Evolutionary conservation across 2,888 invertebrate genomes (phyloP).

Genomic region (Poecilus cupreus): DNA sequence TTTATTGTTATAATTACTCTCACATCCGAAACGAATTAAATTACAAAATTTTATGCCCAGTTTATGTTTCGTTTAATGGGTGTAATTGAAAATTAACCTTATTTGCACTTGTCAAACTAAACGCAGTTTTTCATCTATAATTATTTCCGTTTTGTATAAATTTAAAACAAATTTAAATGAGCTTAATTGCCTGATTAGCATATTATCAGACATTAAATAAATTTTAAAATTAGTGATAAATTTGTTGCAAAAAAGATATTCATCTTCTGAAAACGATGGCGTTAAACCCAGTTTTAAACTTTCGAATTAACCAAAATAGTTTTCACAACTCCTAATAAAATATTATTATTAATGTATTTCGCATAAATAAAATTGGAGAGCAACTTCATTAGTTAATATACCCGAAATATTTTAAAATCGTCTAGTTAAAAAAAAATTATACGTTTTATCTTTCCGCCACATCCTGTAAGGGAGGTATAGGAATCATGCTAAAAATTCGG

Average conservation of each 20-base stretch:
- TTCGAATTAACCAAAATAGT: too few species aligned
- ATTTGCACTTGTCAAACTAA: constrained; percentile 1
- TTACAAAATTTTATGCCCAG: background rate
- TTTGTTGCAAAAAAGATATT: background rate
- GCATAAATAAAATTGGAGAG: too few species aligned
- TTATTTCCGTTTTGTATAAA: constrained; percentile 13
- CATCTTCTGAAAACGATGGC: background rate
- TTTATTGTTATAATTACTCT: constrained; percentile 9
- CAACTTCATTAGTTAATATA: too few species aligned
- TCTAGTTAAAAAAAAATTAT: too few species aligned
- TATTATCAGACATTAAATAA: background rate
- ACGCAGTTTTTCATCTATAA: background rate
- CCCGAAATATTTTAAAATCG: too few species aligned
- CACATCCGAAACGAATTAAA: constrained; percentile 7
- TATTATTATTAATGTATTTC: too few species aligned
- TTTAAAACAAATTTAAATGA: background rate
- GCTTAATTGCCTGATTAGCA: background rate
- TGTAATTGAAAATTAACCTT: background rate
- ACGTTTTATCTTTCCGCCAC: too few species aligned
- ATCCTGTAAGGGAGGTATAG: too few species aligned
- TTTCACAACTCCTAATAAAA: too few species aligned
- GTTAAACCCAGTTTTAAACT: background rate
- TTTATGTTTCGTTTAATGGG: background rate
- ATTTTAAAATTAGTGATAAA: background rate
- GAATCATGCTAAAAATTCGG: too few species aligned